Conservation (phyloP, 2,797 vertebrate species). For the Vireo griseus region DNA sequence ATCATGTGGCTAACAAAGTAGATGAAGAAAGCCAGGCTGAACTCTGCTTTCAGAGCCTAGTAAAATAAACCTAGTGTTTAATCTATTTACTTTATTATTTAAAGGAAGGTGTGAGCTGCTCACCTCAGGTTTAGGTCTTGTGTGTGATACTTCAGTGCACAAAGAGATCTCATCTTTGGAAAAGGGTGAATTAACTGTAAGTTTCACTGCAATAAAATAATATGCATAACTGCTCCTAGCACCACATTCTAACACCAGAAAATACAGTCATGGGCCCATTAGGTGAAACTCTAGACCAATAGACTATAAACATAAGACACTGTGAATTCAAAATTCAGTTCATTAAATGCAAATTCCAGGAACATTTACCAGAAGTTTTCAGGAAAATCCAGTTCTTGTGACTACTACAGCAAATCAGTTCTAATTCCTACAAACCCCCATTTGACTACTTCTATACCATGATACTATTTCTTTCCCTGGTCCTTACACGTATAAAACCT, state of each 20-base stretch:
- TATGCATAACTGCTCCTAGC: neutral
- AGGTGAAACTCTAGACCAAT: neutral
- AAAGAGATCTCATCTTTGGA: neutral
- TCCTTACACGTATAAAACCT: neutral
- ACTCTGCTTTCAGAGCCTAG: neutral
- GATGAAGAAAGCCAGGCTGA: neutral
- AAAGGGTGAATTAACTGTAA: neutral
- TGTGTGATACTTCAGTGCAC: neutral
- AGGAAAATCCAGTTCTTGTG: neutral
- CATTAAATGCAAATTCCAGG: neutral
- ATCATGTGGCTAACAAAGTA: neutral
- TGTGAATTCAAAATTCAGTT: neutral
- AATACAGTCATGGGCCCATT: neutral
- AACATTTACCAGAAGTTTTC: neutral
- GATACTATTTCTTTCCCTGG: neutral
- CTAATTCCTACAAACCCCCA: neutral
- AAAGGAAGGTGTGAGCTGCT: neutral
- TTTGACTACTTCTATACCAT: neutral
- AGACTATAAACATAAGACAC: neutral
- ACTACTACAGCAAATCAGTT: neutral
- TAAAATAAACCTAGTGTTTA: slow-evolving; percentile 29
- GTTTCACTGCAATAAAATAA: neutral
- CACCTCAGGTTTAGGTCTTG: neutral
- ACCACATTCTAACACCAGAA: neutral
- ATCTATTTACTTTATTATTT: neutral